Base-by-base conservation (phyloP, 2,888 invertebrate genomes). In the Tetramorium bicarinatum region DNA sequence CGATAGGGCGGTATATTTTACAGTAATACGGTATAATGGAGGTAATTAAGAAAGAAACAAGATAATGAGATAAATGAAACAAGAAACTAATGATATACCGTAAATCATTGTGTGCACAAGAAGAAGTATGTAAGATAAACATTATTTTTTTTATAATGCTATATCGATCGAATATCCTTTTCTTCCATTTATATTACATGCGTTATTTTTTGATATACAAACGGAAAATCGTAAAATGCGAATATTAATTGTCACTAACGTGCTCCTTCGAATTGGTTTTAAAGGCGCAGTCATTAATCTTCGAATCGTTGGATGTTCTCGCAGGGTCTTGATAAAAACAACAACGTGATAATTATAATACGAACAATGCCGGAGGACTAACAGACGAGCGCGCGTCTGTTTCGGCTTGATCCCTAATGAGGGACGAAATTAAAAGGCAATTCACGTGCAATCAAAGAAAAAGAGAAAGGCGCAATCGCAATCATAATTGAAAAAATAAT, bases 401-500 rank as follows among this genome's bases (percentile, higher is more conserved):
- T 69, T 79, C 47, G 18, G 47, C 21, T 18, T 6, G 79, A 71
- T 59, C 9, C 18, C 25, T 79, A 79, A 79, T 38, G 79, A 79
- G 29, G 71, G 4, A 21, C 44, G 29, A 49, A 47, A 79, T 59
- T 61, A 59, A 71, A 71, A 49, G 71, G 25, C 71, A 69, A 77
- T 47, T 13, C 69, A 25, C 47, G 47, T 44, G 34, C 56, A 71
- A 69, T 69, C 69, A 69, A 59, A 79, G 47, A 69, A n/a, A 67
- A 21, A 47, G 21, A 69, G 29, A 44, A 67, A 38, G 15, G 47
- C 18, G 44, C 38, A 25, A 61, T 71, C 18, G 71, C 71, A 47
- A 80, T 80, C 18, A 47, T 80, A 80, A 71, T 80, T 80, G 44
- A 44, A 56, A 71, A 71, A 69, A 59, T 59, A 69, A 79, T 47